phyloP scores from a whole-genome alignment of 2,888 invertebrate genomes.

The Polydrusus cervinus region DNA sequence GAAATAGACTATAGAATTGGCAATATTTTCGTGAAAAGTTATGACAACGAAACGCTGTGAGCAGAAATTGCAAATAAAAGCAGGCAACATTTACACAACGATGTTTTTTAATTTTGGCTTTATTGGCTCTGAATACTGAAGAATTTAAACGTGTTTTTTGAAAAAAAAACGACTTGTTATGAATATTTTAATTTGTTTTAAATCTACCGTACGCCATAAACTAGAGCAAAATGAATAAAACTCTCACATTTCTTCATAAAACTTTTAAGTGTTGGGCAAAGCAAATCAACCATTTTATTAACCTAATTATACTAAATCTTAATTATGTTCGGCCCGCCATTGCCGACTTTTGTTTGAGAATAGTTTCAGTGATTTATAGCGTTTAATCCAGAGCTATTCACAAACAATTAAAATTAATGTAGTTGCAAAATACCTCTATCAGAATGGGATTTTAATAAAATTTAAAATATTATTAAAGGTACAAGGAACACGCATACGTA shows the following conservation, averaged over 20 bases:
- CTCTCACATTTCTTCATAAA: neutral
- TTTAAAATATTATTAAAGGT: neutral
- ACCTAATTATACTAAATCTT: slow-evolving; percentile 11
- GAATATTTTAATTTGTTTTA: too few relatives aligned
- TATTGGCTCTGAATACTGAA: too few relatives aligned
- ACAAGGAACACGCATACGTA: too few relatives aligned
- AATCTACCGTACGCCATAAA: too few relatives aligned
- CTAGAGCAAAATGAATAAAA: neutral
- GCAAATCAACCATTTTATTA: slow-evolving; percentile 1
- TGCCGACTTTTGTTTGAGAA: slow-evolving; percentile 3
- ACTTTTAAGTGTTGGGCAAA: neutral
- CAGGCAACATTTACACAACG: too few relatives aligned
- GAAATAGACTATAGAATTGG: too few relatives aligned
- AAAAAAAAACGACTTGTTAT: too few relatives aligned
- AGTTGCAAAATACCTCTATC: neutral
- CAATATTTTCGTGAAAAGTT: too few relatives aligned
- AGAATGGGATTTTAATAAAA: neutral
- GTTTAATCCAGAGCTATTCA: neutral
- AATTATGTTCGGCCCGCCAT: neutral
- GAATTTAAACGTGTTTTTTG: too few relatives aligned
- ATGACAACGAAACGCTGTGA: too few relatives aligned
- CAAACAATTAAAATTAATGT: slow-evolving; percentile 21
- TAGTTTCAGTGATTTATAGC: slow-evolving; percentile 11
- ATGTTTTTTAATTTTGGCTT: too few relatives aligned
- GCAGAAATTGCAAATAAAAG: too few relatives aligned